Conservation (phyloP, 92 coral and sea anemone genomes). For the Hydrozoanthus gracilis region DNA sequence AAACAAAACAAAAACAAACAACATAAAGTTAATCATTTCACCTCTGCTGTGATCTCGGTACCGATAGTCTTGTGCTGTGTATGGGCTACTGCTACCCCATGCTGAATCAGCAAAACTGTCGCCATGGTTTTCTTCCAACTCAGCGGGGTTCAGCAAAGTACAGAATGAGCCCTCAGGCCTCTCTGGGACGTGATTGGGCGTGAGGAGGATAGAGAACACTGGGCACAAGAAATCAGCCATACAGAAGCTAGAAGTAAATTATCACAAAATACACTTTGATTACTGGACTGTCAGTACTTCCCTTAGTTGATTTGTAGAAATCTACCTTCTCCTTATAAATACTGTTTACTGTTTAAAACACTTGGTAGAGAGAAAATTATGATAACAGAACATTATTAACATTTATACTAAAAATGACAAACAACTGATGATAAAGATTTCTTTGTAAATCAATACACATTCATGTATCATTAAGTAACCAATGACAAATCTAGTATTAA, state of each 20-base stretch:
- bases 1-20: too few species aligned
- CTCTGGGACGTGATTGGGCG: slow-evolving; percentile 89
- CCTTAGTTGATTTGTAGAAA: too few species aligned
- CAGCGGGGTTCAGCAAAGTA: slow-evolving; percentile 60
- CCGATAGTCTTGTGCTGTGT: slow-evolving; percentile 61
- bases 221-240: slow-evolving; percentile 95
- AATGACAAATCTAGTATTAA: too few species aligned
- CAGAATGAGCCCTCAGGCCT: slow-evolving; percentile 93
- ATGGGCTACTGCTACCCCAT: slow-evolving; percentile 42
- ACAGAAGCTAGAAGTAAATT: slow-evolving; percentile 74
- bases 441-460: too few species aligned
- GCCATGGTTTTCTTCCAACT: slow-evolving; percentile 13
- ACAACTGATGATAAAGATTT: too few species aligned
- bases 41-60: slow-evolving; percentile 27
- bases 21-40: not conserved
- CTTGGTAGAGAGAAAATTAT: too few species aligned
- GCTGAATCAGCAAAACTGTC: slow-evolving; percentile 1
- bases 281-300: too few species aligned
- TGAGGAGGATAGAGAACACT: slow-evolving; percentile 74
- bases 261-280: not conserved
- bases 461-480: too few species aligned
- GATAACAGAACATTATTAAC: too few species aligned
- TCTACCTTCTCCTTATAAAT: too few species aligned
- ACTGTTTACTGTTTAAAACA: too few species aligned
- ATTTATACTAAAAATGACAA: too few species aligned